Conservation (phyloP, 1,140 invertebrate species). For the Zophobas morio region DNA sequence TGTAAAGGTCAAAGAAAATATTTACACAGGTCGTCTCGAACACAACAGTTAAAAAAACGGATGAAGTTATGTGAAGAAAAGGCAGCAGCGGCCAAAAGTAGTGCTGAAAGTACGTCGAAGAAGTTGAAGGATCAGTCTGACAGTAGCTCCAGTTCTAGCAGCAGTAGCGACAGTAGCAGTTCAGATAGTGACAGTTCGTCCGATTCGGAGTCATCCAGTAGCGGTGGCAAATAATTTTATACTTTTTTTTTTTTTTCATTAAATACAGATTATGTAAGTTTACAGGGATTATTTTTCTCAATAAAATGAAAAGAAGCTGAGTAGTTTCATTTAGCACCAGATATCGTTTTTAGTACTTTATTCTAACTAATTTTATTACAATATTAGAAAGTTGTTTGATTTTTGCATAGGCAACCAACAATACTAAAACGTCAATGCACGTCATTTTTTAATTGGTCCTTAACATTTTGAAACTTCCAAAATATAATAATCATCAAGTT, state of each 20-base stretch:
- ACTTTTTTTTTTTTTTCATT: background rate
- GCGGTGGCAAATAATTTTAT: slow-evolving; percentile 39
- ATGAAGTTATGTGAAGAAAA: slow-evolving; percentile 72
- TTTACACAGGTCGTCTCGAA: slow-evolving; percentile 85
- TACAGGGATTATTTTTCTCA: background rate
- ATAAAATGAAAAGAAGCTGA: too few species aligned
- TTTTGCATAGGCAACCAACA: too few species aligned
- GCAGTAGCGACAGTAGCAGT: slow-evolving; percentile 44
- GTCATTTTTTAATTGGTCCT: too few species aligned
- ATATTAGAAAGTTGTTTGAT: too few species aligned
- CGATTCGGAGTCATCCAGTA: slow-evolving; percentile 33
- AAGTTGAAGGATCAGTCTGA: slow-evolving; percentile 44
- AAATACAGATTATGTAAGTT: background rate
- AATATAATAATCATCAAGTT: too few species aligned
- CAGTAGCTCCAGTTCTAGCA: slow-evolving; percentile 47
- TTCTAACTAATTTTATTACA: too few species aligned
- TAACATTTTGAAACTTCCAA: too few species aligned
- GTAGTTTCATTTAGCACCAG: too few species aligned
- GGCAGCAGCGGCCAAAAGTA: slow-evolving; percentile 50
- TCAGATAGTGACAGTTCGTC: slow-evolving; percentile 42
- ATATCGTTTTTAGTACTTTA: too few species aligned
- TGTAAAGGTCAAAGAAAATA: slow-evolving; percentile 93
- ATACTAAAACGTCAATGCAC: too few species aligned
- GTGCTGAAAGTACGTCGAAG: slow-evolving; percentile 26
- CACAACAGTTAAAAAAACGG: slow-evolving; percentile 84